phyloP scores from a whole-genome alignment of 23 tunicate genomes.

The Styela plicata region DNA sequence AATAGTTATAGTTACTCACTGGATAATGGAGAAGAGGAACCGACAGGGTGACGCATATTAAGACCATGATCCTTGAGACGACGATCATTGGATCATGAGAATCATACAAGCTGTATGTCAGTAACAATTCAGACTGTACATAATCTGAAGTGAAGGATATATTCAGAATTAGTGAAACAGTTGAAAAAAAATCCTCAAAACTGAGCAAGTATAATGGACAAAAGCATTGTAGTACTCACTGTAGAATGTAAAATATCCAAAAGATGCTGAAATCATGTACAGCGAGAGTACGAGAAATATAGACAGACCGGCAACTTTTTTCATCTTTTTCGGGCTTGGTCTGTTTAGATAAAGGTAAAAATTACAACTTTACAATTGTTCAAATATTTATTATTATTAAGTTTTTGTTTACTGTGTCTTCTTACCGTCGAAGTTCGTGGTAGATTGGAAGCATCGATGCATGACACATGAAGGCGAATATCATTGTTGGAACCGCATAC shows the following conservation, averaged over 20 bases:
- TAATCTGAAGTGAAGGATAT: no score
- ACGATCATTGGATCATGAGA: slow-evolving; percentile 55
- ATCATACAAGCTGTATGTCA: slow-evolving; percentile 62
- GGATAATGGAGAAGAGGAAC: slow-evolving; percentile 83
- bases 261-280: slow-evolving; percentile 54
- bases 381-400: not conserved
- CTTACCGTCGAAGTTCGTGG: slow-evolving; percentile 77
- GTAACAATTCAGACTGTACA: slow-evolving; percentile 65
- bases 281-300: slow-evolving; percentile 46
- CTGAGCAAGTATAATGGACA: not conserved
- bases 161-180: no score
- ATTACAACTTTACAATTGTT: not conserved
- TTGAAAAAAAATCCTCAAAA: no score
- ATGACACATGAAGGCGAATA: slow-evolving; percentile 92
- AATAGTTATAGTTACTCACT: slow-evolving; percentile 29
- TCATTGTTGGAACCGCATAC: slow-evolving; percentile 90
- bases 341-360: slow-evolving; percentile 14
- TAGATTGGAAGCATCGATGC: slow-evolving; percentile 96
- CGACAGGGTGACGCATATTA: slow-evolving; percentile 75
- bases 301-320: slow-evolving; percentile 61
- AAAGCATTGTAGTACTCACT: slow-evolving; percentile 43
- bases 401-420: not conserved
- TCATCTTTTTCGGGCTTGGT: slow-evolving; percentile 64
- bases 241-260: slow-evolving; percentile 83
- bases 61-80: slow-evolving; percentile 67